A percentile compares a stretch with the other conserved stretches of the same genome.
phyloP scores from a whole-genome alignment of 2,888 invertebrate species.

The Blastobasis lacticolella region DNA sequence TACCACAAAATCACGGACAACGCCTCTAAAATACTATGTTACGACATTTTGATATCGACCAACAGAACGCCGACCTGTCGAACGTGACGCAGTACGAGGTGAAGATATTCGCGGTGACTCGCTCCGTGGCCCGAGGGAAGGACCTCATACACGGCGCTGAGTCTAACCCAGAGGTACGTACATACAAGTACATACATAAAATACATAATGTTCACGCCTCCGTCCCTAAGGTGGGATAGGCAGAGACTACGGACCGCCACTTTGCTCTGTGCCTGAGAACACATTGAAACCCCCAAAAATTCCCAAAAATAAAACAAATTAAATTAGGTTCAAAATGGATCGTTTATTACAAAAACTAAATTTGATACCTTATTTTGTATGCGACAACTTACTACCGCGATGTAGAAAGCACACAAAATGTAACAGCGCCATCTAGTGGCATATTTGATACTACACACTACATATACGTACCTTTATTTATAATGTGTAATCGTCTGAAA shows the following conservation, averaged over 20 bases:
- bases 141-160: conserved; percentile 50
- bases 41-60: too few species aligned
- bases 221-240: too few species aligned
- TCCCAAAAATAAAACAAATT: neutral
- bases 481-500: too few species aligned
- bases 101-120: conserved; percentile 58
- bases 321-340: neutral
- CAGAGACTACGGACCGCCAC: too few species aligned
- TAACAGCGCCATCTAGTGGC: too few species aligned
- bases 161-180: conserved; percentile 45
- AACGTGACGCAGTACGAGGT: conserved; percentile 62
- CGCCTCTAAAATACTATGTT: too few species aligned
- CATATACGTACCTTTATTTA: too few species aligned
- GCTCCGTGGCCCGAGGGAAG: conserved; percentile 46
- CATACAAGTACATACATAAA: neutral
- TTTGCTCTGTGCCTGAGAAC: neutral
- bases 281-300: neutral
- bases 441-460: too few species aligned
- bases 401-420: too few species aligned
- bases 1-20: too few species aligned
- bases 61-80: conserved; percentile 50
- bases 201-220: neutral
- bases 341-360: neutral
- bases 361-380: too few species aligned
- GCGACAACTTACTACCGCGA: too few species aligned